Percentiles rank a stretch among this genome's conserved stretches.
phyloP scores from a whole-genome alignment of 2,888 invertebrate species.

The Hetaerina titia region DNA sequence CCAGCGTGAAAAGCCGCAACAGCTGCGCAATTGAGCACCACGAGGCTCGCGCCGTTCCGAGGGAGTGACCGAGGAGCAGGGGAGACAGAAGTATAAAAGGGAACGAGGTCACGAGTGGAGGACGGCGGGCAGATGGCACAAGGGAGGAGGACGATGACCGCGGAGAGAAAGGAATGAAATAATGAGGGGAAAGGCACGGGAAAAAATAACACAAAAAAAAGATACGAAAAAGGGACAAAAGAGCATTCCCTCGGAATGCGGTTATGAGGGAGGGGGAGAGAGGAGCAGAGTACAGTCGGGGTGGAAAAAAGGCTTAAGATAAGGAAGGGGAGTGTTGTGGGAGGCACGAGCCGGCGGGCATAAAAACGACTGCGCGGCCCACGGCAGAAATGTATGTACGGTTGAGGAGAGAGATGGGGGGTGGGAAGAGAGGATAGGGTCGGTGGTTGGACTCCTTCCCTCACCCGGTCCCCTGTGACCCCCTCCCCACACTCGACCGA shows the following conservation, averaged over 20 bases:
- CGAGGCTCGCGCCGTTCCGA: background rate
- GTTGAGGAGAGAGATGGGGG: background rate
- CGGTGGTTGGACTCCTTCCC: too few relatives aligned
- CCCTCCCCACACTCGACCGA: too few relatives aligned
- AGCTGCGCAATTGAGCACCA: conserved; percentile 18
- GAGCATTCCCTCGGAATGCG: background rate
- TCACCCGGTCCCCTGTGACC: too few relatives aligned
- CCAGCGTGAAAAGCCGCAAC: conserved; percentile 27
- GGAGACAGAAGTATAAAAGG: background rate
- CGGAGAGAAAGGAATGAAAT: background rate
- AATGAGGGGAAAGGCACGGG: background rate
- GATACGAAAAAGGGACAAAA: background rate
- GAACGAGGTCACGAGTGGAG: background rate
- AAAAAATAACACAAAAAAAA: background rate
- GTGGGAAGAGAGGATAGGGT: too few relatives aligned
- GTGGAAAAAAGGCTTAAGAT: too few relatives aligned
- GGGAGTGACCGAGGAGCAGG: background rate
- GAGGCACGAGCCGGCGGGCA: background rate
- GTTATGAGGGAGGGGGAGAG: background rate
- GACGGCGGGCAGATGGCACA: background rate
- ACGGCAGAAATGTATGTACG: background rate
- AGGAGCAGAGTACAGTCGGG: background rate
- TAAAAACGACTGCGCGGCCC: background rate
- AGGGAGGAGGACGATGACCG: conserved; percentile 2
- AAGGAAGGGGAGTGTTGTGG: too few relatives aligned